Conservation (phyloP, 2,113 vertebrate species). For the Heptranchias perlo region DNA sequence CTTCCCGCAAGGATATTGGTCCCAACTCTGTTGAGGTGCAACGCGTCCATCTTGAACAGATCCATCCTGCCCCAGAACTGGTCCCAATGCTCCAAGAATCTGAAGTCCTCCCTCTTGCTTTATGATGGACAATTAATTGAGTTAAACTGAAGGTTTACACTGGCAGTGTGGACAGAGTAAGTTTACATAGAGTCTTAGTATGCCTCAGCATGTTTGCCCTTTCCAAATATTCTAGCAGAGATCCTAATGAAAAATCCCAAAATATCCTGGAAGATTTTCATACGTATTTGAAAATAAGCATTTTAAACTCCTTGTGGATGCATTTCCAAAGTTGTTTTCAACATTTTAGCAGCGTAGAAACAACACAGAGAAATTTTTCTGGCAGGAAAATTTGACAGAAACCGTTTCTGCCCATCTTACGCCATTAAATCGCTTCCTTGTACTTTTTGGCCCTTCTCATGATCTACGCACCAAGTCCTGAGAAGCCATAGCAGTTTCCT, state of each 20-base stretch:
- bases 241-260: slow-evolving; percentile 25
- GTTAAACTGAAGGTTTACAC: slow-evolving; percentile 34
- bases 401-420: neutral
- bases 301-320: neutral
- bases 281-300: neutral
- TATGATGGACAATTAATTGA: slow-evolving; percentile 34
- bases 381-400: neutral
- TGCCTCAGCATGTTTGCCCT: slow-evolving; percentile 23
- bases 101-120: no score
- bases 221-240: slow-evolving; percentile 18
- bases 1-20: no score
- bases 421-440: neutral
- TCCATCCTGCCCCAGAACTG: no score
- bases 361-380: neutral
- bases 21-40: no score
- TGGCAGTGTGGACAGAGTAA: slow-evolving; percentile 17
- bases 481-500: no score
- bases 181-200: slow-evolving; percentile 20
- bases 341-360: neutral
- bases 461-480: neutral
- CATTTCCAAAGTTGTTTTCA: neutral
- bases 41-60: no score
- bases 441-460: neutral
- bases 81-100: no score
- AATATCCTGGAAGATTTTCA: neutral